Conservation (phyloP, 2,797 vertebrate species). For the Sus cebifrons region DNA sequence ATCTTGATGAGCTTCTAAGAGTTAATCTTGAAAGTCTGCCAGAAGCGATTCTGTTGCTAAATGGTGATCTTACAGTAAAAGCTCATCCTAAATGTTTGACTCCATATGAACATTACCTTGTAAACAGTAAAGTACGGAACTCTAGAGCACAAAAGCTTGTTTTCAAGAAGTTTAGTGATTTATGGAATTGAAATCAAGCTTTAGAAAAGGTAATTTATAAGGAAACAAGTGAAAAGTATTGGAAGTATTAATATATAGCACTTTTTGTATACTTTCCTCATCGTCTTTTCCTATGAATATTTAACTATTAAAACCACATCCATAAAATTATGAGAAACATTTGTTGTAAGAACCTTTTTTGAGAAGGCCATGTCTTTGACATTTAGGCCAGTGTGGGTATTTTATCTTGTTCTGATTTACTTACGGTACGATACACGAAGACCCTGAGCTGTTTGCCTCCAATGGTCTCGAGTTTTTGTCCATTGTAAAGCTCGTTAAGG, state of each 20-base stretch:
- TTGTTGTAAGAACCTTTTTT: neutral
- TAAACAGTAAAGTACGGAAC: neutral
- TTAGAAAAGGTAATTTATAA: constrained; percentile 14
- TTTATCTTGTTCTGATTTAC: constrained; percentile 80
- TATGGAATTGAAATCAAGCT: constrained; percentile 31
- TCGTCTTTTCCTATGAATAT: neutral
- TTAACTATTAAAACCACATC: neutral
- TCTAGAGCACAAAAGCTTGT: neutral
- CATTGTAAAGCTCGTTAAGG: constrained; percentile 96
- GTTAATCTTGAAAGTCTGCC: neutral
- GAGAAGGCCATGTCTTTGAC: neutral
- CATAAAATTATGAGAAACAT: neutral
- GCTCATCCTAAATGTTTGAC: neutral
- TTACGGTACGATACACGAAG: constrained; percentile 98
- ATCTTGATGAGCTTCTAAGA: neutral
- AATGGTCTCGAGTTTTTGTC: constrained; percentile 96
- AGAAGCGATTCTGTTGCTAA: neutral
- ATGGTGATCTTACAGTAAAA: neutral
- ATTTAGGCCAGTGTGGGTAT: neutral
- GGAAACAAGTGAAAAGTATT: neutral
- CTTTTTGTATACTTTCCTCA: neutral
- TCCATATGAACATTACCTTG: neutral
- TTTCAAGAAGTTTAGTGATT: neutral
- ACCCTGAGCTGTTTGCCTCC: constrained; percentile 96
- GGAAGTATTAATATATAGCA: neutral